phyloP scores from a whole-genome alignment of 2,888 invertebrate species.

The Drymonia ruficornis region DNA sequence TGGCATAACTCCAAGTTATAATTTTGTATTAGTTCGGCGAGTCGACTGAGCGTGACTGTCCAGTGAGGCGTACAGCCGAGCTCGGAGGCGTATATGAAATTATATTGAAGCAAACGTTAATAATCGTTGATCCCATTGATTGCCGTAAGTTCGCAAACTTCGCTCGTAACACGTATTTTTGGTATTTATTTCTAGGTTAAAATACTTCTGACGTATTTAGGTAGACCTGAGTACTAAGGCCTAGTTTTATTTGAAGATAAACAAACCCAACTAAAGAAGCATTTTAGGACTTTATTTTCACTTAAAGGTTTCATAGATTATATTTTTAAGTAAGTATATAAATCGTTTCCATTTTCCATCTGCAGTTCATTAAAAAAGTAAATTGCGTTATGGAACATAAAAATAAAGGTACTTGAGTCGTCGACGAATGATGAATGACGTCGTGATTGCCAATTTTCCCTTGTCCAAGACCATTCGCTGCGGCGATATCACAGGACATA shows the following conservation, averaged over 20 bases:
- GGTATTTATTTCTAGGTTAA: background rate
- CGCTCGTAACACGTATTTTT: background rate
- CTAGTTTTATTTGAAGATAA: no score
- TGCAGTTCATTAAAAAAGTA: background rate
- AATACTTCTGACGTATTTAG: background rate
- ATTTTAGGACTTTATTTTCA: no score
- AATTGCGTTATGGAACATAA: background rate
- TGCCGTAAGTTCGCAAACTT: background rate
- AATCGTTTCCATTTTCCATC: background rate
- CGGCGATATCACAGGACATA: constrained; percentile 5
- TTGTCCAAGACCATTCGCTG: constrained; percentile 3
- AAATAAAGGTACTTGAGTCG: background rate
- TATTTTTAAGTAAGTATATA: no score
- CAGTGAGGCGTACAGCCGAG: constrained; percentile 13
- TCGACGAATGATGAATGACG: background rate
- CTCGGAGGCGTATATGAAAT: constrained; percentile 3
- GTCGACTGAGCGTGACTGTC: constrained; percentile 9
- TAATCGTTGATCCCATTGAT: background rate
- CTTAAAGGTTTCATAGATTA: no score
- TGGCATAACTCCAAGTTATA: constrained; percentile 35
- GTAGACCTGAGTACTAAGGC: no score
- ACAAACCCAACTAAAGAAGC: no score
- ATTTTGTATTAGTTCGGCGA: constrained; percentile 19
- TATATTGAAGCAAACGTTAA: background rate
- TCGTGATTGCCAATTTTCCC: constrained; percentile 5